Conservation (phyloP, 2,888 invertebrate genomes). For the Acrobeloides nanus region DNA sequence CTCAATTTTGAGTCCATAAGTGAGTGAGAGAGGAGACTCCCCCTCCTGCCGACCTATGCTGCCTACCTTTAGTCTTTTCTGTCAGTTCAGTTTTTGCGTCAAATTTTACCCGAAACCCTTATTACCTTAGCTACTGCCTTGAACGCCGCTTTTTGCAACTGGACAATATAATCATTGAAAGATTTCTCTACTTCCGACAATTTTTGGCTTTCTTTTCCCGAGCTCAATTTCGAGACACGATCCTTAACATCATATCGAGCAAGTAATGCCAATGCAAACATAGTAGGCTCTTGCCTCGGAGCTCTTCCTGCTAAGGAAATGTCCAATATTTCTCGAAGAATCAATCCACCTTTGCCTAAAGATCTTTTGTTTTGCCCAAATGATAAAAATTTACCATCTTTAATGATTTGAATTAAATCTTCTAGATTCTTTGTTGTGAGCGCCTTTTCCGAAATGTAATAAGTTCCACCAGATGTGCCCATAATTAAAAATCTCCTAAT, state of each 20-base stretch:
- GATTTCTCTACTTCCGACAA: too few species aligned
- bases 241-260: slow-evolving; percentile 53
- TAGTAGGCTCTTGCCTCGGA: slow-evolving; percentile 56
- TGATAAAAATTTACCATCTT: slow-evolving; percentile 45
- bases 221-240: slow-evolving; percentile 2
- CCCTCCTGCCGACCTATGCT: too few species aligned
- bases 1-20: too few species aligned
- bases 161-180: slow-evolving; percentile 25
- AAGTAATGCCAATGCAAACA: slow-evolving; percentile 65
- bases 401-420: slow-evolving; percentile 51
- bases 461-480: slow-evolving; percentile 53
- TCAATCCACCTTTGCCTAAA: too few species aligned
- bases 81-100: too few species aligned
- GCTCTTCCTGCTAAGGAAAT: slow-evolving; percentile 54
- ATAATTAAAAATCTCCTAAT: slow-evolving; percentile 55
- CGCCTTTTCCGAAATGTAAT: slow-evolving; percentile 47
- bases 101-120: too few species aligned
- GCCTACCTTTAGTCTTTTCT: too few species aligned
- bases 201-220: too few species aligned
- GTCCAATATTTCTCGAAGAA: slow-evolving; percentile 50
- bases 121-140: slow-evolving; percentile 22
- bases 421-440: slow-evolving; percentile 52
- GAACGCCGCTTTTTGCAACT: slow-evolving; percentile 30
- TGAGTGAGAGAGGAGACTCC: too few species aligned
- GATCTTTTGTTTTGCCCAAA: too few species aligned